A percentile compares a stretch with the other conserved stretches of the same genome.
Conservation (phyloP, 2,888 invertebrate genomes). For the Tetragnatha montana region DNA sequence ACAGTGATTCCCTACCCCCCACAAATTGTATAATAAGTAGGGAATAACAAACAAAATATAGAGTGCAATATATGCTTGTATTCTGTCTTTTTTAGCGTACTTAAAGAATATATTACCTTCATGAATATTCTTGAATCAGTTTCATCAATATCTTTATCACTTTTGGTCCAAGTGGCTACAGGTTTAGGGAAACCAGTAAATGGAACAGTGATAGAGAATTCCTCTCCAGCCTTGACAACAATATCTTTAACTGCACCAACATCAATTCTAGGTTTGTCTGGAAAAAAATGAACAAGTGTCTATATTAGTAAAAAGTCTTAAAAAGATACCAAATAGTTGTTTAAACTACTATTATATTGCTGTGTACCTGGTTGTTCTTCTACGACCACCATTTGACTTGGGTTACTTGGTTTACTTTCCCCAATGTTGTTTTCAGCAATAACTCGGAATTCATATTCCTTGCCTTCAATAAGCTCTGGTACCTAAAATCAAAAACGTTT, state of each 20-base stretch:
- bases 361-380: conserved; percentile 86
- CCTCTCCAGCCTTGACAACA: conserved; percentile 97
- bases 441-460: conserved; percentile 96
- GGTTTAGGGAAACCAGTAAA: conserved; percentile 97
- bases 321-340: background rate
- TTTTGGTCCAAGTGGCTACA: conserved; percentile 93
- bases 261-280: conserved; percentile 96
- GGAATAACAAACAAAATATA: too few species aligned
- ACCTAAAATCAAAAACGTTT: conserved; percentile 76
- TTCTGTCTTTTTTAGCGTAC: background rate
- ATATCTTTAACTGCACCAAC: conserved; percentile 95
- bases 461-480: conserved; percentile 91
- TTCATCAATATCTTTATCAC: conserved; percentile 84
- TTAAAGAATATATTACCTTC: conserved; percentile 75
- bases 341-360: background rate
- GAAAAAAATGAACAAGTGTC: background rate
- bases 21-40: too few species aligned
- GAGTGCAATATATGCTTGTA: too few species aligned
- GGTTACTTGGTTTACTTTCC: conserved; percentile 78
- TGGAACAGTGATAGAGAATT: conserved; percentile 97
- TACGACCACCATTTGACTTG: conserved; percentile 81
- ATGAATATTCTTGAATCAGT: conserved; percentile 74
- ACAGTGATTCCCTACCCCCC: too few species aligned
- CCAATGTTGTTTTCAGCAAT: conserved; percentile 87
- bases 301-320: background rate